Percentiles rank a stretch among this genome's conserved stretches.
Conservation (phyloP, 1,140 invertebrate species). For the Heliconius himera region DNA sequence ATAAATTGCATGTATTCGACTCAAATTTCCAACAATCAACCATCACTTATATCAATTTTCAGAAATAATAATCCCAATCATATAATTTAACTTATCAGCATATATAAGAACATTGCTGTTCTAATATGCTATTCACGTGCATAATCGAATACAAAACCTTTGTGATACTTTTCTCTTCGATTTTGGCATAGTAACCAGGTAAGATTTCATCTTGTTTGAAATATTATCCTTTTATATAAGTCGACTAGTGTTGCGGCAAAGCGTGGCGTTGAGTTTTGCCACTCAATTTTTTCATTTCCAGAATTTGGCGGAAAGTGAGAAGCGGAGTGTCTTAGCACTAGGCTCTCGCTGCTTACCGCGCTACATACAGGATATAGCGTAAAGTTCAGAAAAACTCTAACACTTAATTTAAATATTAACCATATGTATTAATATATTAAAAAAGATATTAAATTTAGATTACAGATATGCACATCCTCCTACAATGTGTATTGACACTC, state of each 20-base stretch:
- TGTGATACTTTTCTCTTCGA: not conserved
- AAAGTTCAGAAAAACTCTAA: no score
- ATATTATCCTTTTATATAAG: no score
- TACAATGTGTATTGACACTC: not conserved
- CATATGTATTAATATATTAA: not conserved
- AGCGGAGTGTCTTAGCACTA: no score
- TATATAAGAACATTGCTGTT: constrained; percentile 15
- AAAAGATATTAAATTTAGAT: not conserved
- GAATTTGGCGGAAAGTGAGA: no score
- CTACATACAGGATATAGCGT: no score
- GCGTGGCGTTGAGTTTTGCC: no score
- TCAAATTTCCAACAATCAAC: constrained; percentile 16
- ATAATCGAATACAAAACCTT: not conserved
- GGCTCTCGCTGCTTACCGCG: no score
- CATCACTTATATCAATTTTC: constrained; percentile 10
- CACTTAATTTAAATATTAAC: not conserved
- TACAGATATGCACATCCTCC: constrained; percentile 3
- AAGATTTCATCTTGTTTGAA: not conserved
- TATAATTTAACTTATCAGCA: not conserved
- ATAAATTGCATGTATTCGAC: not conserved
- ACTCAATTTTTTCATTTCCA: no score
- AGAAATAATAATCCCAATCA: constrained; percentile 9
- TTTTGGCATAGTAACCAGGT: not conserved
- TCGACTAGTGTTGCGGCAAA: no score
- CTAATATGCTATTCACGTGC: not conserved